Evolutionary conservation across 1,140 invertebrate genomes (phyloP).

Genomic region (Gyrodactylus bullatarudis): DNA sequence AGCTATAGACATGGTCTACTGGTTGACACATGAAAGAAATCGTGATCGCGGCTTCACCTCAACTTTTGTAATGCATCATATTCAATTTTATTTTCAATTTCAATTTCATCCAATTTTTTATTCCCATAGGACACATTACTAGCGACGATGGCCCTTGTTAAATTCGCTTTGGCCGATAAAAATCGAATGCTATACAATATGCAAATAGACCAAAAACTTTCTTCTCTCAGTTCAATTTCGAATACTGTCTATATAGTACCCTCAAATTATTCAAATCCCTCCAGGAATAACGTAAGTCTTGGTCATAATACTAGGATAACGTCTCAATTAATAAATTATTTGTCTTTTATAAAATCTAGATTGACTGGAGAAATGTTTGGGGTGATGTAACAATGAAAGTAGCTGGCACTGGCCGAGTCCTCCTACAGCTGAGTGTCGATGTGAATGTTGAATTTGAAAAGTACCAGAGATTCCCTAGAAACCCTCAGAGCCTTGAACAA

Average conservation of each 20-base stretch:
- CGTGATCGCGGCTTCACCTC: neutral
- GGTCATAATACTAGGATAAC: neutral
- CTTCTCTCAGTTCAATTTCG: neutral
- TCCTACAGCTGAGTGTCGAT: slow-evolving; percentile 62
- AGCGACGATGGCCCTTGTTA: neutral
- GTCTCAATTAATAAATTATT: neutral
- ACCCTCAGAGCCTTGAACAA: slow-evolving; percentile 8
- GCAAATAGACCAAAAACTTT: neutral
- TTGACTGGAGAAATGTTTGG: neutral
- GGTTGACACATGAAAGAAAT: neutral
- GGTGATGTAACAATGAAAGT: neutral
- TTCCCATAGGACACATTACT: neutral
- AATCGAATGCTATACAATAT: slow-evolving; percentile 1
- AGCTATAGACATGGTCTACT: neutral
- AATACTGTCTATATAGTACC: neutral
- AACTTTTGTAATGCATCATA: slow-evolving; percentile 1
- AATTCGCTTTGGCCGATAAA: neutral
- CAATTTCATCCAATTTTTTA: neutral
- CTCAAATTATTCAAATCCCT: neutral
- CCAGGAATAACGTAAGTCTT: neutral
- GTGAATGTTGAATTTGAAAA: slow-evolving; percentile 59
- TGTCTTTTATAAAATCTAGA: slow-evolving; percentile 6
- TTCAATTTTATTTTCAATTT: neutral
- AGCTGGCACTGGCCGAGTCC: slow-evolving; percentile 12
- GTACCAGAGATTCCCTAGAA: slow-evolving; percentile 42